phyloP scores from a whole-genome alignment of 2,888 invertebrate species.

The Dysmachus trigonus region DNA sequence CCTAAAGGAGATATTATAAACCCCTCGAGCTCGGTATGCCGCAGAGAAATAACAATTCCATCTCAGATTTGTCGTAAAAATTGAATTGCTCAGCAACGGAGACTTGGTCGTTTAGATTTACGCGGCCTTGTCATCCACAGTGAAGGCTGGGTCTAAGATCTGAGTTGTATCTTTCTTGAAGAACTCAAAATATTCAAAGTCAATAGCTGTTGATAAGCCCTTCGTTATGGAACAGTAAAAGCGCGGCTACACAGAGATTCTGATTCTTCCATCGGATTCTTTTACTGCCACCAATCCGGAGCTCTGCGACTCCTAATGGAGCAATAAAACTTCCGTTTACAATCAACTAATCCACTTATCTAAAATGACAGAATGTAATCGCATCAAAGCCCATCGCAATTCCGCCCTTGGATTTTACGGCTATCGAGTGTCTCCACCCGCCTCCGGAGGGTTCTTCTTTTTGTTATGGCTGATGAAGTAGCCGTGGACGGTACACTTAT shows the following conservation, averaged over 20 bases:
- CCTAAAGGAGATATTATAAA: neutral
- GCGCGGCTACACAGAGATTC: neutral
- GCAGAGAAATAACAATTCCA: neutral
- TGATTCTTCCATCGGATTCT: neutral
- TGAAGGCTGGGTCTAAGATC: neutral
- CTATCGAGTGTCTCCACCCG: slow-evolving; percentile 18
- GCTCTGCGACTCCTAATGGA: slow-evolving; percentile 42
- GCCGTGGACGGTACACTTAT: neutral
- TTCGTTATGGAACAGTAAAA: slow-evolving; percentile 24
- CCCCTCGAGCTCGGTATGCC: neutral
- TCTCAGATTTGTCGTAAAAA: neutral
- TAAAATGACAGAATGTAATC: slow-evolving; percentile 47
- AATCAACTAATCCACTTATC: slow-evolving; percentile 49
- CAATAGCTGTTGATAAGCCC: slow-evolving; percentile 19
- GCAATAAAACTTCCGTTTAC: slow-evolving; percentile 49
- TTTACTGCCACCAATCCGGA: neutral
- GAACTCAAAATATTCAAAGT: slow-evolving; percentile 14
- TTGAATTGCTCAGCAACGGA: neutral
- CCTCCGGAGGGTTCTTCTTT: neutral
- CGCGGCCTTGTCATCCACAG: neutral
- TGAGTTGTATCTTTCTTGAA: neutral
- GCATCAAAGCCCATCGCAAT: slow-evolving; percentile 38
- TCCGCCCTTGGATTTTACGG: slow-evolving; percentile 29
- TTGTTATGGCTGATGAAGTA: neutral
- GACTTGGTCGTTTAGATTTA: neutral